Conservation (phyloP, 2,888 invertebrate genomes). For the Hemaris fuciformis region DNA sequence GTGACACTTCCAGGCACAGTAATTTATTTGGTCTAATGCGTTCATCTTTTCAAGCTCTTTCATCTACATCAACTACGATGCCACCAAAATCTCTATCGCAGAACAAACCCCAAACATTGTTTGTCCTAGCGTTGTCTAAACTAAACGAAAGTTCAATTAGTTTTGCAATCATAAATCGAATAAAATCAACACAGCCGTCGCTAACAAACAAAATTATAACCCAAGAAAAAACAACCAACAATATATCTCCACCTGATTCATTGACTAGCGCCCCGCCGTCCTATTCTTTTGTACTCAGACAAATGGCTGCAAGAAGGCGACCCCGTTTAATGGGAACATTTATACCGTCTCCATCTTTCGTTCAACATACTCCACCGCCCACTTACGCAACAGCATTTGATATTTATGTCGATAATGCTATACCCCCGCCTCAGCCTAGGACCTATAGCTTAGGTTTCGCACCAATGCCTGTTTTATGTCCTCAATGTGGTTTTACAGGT, state of each 20-base stretch:
- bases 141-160: conserved; percentile 53
- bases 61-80: neutral
- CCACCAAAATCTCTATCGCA: conserved; percentile 16
- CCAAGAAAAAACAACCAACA: conserved; percentile 31
- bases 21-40: neutral
- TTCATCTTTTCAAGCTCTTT: neutral
- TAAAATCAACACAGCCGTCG: conserved; percentile 22
- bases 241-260: conserved; percentile 62
- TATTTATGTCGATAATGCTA: conserved; percentile 61
- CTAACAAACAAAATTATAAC: conserved; percentile 19
- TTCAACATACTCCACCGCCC: conserved; percentile 69
- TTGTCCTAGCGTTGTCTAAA: conserved; percentile 59
- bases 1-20: neutral
- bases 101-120: conserved; percentile 54
- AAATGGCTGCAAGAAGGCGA: conserved; percentile 58
- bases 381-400: conserved; percentile 71
- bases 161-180: conserved; percentile 33
- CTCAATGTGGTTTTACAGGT: conserved; percentile 66
- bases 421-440: conserved; percentile 51
- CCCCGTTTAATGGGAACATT: conserved; percentile 71
- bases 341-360: conserved; percentile 69
- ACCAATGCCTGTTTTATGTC: conserved; percentile 60
- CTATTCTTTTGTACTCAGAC: conserved; percentile 69
- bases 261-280: conserved; percentile 70
- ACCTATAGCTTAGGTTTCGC: conserved; percentile 60